Evolutionary conservation across 2,888 invertebrate species (phyloP).

Genomic region (Ectobius pallidus): DNA sequence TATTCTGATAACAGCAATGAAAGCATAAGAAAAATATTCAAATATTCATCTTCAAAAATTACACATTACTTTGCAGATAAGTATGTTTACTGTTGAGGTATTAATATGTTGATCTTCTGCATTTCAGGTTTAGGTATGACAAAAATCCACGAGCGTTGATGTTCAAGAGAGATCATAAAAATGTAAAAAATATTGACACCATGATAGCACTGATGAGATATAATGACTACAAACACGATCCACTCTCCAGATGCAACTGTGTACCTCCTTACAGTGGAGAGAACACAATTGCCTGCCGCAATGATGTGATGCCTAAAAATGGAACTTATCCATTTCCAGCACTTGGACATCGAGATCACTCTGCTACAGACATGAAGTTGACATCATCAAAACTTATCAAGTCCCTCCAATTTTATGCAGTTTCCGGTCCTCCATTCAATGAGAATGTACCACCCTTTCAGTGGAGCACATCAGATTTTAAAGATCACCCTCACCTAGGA

Average conservation of each 20-base stretch:
- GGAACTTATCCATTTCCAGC: slow-evolving; percentile 74
- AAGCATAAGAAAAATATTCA: too few relatives aligned
- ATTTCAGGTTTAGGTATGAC: slow-evolving; percentile 70
- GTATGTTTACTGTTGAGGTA: too few relatives aligned
- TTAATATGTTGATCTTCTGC: too few relatives aligned
- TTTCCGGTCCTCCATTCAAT: slow-evolving; percentile 60
- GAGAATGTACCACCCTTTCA: slow-evolving; percentile 68
- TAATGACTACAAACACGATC: slow-evolving; percentile 73
- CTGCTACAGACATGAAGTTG: slow-evolving; percentile 73
- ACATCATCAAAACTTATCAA: slow-evolving; percentile 55
- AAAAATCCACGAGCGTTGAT: slow-evolving; percentile 69
- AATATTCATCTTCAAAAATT: too few relatives aligned
- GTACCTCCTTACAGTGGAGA: slow-evolving; percentile 72
- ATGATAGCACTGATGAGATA: slow-evolving; percentile 69
- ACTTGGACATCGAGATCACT: slow-evolving; percentile 71
- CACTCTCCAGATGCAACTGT: slow-evolving; percentile 69
- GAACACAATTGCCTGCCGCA: slow-evolving; percentile 72
- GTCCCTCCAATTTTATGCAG: slow-evolving; percentile 61
- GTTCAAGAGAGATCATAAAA: slow-evolving; percentile 63
- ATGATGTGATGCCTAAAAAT: slow-evolving; percentile 72
- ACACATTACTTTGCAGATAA: too few relatives aligned
- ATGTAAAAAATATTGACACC: slow-evolving; percentile 61
- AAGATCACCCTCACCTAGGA: slow-evolving; percentile 63
- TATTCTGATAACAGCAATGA: too few relatives aligned
- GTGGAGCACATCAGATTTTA: slow-evolving; percentile 67